Evolutionary conservation across 2,113 vertebrate species (phyloP), one percentile per base, ranked within the genome.

Genomic region (Zosterops hypoxanthus): DNA sequence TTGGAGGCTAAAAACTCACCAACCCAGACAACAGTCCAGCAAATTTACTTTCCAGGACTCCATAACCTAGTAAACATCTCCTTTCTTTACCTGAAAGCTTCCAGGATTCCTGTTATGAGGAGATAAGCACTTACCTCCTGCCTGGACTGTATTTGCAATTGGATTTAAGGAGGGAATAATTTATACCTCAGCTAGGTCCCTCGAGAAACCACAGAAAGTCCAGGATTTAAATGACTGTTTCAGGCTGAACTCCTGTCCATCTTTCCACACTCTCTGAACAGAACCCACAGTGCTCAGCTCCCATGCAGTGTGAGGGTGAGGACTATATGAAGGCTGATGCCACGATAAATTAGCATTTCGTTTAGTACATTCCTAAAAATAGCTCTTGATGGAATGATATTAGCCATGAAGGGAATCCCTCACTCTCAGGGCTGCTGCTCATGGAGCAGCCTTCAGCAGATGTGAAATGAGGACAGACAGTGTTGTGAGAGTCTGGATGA

Each of bases 111-210:
- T 95, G 64, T 88, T 90, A 66, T 3, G 47, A 73, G 50, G 63
- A 93, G 88, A 95, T 95, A 96, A 96, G 88, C 68, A 50, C 28
- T 90, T 77, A 55, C 36, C 75, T 94, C 80, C 64, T 95, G 64
- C 92, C 26, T 81, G 16, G 55, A 47, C 39, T 81, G 29, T 77
- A 81, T 92, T 90, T 94, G 68, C 42, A 77, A 41, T 52, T 80
- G 76, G 68, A 90, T 94, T 95, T 88, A 83, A 77, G 46, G 68
- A 92, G 50, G 39, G 55, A 90, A 90, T 94, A 17, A 70, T 92
- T 94, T 93, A 46, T 90, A 63, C 68, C 29, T 92, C 47, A 44
- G 10, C 82, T 81, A 64, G 9, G 55, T 92, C 64, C n/a, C 33
- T 79, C 0, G 2, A 76, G 70, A 86, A 95, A n/a, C 44, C 57